Percentiles rank a stretch among this genome's conserved stretches.
phyloP scores from a whole-genome alignment of 2,888 invertebrate species.

The Tubulanus polymorphus region DNA sequence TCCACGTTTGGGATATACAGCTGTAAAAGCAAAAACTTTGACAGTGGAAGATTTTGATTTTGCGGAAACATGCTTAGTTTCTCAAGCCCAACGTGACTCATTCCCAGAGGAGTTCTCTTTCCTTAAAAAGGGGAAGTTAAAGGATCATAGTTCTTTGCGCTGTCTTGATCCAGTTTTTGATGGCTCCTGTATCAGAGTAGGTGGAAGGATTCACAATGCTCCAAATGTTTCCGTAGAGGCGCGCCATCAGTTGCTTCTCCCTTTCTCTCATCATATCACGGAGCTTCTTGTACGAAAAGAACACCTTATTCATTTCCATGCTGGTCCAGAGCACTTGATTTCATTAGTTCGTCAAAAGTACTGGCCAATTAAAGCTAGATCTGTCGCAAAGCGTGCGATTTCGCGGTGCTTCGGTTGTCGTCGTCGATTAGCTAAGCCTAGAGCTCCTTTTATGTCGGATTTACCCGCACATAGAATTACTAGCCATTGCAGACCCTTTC shows the following conservation, averaged over 20 bases:
- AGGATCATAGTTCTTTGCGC: neutral
- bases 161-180: neutral
- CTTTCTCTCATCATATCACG: neutral
- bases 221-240: neutral
- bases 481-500: neutral
- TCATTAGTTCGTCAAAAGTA: slow-evolving; percentile 1
- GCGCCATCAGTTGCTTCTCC: neutral
- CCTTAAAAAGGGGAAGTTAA: neutral
- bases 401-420: neutral
- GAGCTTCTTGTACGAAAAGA: neutral
- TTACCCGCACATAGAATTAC: neutral
- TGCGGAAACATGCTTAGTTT: neutral
- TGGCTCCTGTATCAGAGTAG: neutral
- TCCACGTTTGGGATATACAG: neutral
- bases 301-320: neutral
- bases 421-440: neutral
- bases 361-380: neutral
- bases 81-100: neutral
- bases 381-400: neutral
- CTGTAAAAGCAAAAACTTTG: neutral
- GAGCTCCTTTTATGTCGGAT: neutral
- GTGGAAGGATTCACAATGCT: neutral
- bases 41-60: neutral
- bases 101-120: neutral
- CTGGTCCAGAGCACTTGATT: neutral